Percentiles rank a stretch among this genome's conserved stretches.
phyloP scores from a whole-genome alignment of 2,888 invertebrate genomes.

The Perithous albicinctus region DNA sequence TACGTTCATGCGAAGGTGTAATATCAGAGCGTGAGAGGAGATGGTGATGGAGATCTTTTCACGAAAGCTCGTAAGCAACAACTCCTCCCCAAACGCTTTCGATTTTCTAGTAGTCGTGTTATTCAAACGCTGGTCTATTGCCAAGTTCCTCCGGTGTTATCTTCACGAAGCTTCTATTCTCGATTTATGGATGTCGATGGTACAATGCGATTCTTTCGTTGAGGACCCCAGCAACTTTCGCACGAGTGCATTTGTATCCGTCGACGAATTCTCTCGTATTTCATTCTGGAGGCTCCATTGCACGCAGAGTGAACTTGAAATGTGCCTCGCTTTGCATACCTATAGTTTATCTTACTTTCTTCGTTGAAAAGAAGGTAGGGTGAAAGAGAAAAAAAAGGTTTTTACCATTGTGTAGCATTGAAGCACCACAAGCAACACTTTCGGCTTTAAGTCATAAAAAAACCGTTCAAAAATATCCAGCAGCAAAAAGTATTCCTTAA shows the following conservation, averaged over 20 bases:
- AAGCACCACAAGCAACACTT: too few species aligned
- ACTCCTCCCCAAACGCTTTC: conserved; percentile 13
- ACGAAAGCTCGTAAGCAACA: conserved; percentile 10
- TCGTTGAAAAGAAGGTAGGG: background rate
- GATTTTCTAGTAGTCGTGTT: conserved; percentile 11
- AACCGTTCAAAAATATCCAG: too few species aligned
- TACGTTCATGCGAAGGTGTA: background rate
- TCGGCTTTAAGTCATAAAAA: too few species aligned
- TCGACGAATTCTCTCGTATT: conserved; percentile 7
- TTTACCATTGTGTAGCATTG: background rate
- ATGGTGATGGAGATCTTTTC: conserved; percentile 36
- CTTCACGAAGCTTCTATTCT: conserved; percentile 26
- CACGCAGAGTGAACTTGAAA: background rate
- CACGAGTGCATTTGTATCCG: conserved; percentile 27
- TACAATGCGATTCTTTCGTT: conserved; percentile 13
- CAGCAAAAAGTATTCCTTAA: too few species aligned
- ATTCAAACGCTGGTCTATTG: conserved; percentile 44
- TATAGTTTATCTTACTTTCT: background rate
- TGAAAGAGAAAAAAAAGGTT: background rate
- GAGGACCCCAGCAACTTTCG: conserved; percentile 1
- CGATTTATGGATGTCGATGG: conserved; percentile 42
- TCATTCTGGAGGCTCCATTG: background rate
- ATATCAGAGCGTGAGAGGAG: background rate
- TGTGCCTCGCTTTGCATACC: background rate
- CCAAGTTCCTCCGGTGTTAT: conserved; percentile 30